These are phyloP conservation scores for Trichacis sp. DNA, from an alignment of 2,888 invertebrate species.

Conservation along the genomic window DNA sequence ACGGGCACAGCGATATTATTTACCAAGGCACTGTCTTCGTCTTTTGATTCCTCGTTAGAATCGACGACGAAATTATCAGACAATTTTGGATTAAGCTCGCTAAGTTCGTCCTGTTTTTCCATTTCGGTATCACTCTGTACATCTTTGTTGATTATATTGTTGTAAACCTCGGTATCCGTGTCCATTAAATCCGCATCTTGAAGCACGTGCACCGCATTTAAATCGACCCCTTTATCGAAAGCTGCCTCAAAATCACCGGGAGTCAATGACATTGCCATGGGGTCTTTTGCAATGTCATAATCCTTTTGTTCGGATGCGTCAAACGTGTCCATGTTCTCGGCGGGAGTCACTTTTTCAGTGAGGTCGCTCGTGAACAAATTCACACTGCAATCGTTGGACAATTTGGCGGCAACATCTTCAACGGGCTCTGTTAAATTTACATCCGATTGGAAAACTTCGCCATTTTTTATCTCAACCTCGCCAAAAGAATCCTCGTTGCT, in stretches of 20 bases:
- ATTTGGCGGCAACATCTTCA: conserved; percentile 28
- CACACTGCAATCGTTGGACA: conserved; percentile 64
- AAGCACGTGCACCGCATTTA: conserved; percentile 70
- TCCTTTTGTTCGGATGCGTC: conserved; percentile 48
- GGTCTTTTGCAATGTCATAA: conserved; percentile 54
- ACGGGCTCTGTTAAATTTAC: no score
- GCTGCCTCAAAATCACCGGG: conserved; percentile 58
- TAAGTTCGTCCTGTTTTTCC: background rate
- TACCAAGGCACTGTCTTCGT: conserved; percentile 4
- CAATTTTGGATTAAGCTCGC: background rate
- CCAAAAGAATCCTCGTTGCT: conserved; percentile 47
- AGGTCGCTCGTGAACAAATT: conserved; percentile 60
- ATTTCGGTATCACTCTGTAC: background rate
- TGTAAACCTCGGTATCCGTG: conserved; percentile 28
- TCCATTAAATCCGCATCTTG: conserved; percentile 51
- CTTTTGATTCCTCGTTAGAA: background rate
- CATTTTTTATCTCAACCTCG: conserved; percentile 47
- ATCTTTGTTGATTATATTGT: conserved; percentile 18
- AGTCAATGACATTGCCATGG: conserved; percentile 63
- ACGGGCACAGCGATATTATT: background rate
- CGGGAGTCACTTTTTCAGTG: conserved; percentile 45
- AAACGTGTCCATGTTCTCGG: conserved; percentile 54
- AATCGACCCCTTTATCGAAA: conserved; percentile 61
- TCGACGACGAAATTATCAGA: background rate
- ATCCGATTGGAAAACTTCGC: no score